phyloP scores from a whole-genome alignment of 2,797 vertebrate species.

The Pygocentrus nattereri region DNA sequence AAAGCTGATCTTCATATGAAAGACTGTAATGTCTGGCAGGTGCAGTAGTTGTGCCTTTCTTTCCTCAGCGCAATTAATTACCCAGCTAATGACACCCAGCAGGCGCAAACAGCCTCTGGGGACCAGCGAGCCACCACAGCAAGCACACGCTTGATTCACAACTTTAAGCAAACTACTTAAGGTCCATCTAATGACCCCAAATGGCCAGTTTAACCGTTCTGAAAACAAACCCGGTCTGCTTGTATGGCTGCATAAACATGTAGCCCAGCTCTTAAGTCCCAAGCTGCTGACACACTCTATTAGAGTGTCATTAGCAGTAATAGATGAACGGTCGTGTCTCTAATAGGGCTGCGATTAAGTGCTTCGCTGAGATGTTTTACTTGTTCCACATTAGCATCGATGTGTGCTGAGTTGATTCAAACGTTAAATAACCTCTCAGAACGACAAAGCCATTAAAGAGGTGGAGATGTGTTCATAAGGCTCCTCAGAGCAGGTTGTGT shows the following conservation, averaged over 20 bases:
- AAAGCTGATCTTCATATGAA: conserved; percentile 28
- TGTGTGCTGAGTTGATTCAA: background rate
- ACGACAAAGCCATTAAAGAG: background rate
- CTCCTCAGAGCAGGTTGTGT: background rate
- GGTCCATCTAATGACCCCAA: conserved; percentile 55
- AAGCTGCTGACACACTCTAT: conserved; percentile 58
- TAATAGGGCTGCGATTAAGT: conserved; percentile 57
- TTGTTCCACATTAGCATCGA: conserved; percentile 36
- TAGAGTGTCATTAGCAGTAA: conserved; percentile 61
- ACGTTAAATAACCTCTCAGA: background rate
- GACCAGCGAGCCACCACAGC: conserved; percentile 30
- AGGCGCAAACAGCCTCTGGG: conserved; percentile 25
- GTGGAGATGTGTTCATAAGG: background rate
- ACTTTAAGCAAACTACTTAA: conserved; percentile 55
- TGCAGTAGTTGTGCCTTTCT: conserved; percentile 19
- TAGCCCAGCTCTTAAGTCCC: conserved; percentile 35
- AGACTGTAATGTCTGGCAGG: conserved; percentile 40
- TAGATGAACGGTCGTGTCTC: conserved; percentile 54
- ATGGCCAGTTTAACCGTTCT: conserved; percentile 51
- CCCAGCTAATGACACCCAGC: conserved; percentile 31
- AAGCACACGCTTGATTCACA: conserved; percentile 18
- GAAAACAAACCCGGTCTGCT: conserved; percentile 61
- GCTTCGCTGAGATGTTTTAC: conserved; percentile 48
- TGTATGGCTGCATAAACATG: conserved; percentile 61
- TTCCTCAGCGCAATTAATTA: conserved; percentile 40